phyloP scores from a whole-genome alignment of 1,140 invertebrate genomes.

The Drusus annulatus region DNA sequence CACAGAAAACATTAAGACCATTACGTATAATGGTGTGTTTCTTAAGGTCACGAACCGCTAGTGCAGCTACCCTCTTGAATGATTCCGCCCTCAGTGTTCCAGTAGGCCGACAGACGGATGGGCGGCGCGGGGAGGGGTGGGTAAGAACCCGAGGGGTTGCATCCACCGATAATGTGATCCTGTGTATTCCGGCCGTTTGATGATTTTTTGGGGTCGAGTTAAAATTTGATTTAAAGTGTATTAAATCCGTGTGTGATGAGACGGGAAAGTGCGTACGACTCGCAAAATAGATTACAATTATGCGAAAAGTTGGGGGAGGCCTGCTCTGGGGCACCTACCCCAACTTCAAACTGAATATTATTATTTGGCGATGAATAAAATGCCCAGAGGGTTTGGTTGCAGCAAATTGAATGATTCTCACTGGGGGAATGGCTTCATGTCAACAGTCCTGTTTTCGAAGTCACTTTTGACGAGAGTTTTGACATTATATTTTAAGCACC shows the following conservation, averaged over 20 bases:
- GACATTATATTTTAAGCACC: too few species aligned
- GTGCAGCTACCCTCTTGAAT: conserved; percentile 2
- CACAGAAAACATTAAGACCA: too few species aligned
- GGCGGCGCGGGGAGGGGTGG: too few species aligned
- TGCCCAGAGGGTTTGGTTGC: conserved; percentile 24
- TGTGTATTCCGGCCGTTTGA: conserved; percentile 46
- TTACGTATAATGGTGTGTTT: too few species aligned
- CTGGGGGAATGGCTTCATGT: not conserved
- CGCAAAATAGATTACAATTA: conserved; percentile 52
- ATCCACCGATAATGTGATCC: conserved; percentile 48
- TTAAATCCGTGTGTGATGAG: conserved; percentile 58
- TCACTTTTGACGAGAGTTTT: too few species aligned
- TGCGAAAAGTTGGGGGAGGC: conserved; percentile 6
- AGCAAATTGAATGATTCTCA: conserved; percentile 15
- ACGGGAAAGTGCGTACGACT: conserved; percentile 50
- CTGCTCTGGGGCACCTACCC: conserved; percentile 5
- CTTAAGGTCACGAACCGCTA: not conserved
- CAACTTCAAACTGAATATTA: conserved; percentile 12
- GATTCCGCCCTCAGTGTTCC: not conserved
- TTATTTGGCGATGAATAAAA: conserved; percentile 6
- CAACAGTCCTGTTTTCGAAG: too few species aligned
- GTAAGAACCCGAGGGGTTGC: not conserved
- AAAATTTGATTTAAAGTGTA: conserved; percentile 57
- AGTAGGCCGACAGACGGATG: too few species aligned
- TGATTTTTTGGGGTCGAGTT: conserved; percentile 55